These are phyloP conservation scores for Tragulus kanchil DNA, from an alignment of 2,113 vertebrate species.

Conservation along the genomic window DNA sequence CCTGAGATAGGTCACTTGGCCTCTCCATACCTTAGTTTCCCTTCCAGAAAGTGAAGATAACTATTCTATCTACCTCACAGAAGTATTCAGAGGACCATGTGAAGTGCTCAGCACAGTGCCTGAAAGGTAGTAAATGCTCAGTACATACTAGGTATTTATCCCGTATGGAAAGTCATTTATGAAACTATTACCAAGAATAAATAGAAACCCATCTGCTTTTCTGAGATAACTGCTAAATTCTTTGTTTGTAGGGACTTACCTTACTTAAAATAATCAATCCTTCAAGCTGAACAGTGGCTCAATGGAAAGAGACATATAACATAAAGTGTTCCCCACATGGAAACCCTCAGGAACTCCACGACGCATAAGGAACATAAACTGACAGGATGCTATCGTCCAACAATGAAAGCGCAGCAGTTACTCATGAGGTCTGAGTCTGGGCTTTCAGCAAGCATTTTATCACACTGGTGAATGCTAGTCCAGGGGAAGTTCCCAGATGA, in stretches of 20 bases:
- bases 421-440: neutral
- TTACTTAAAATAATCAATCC: conserved; percentile 14
- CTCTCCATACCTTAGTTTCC: neutral
- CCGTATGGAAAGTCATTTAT: neutral
- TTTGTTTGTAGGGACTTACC: neutral
- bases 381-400: neutral
- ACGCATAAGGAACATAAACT: neutral
- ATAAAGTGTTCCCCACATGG: neutral
- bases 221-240: neutral
- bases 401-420: neutral
- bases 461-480: neutral
- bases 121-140: neutral
- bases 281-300: neutral
- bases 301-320: neutral
- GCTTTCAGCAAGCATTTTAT: neutral
- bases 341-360: neutral
- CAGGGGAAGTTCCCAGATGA: neutral
- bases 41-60: neutral
- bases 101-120: neutral
- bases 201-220: neutral
- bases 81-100: neutral
- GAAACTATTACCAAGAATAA: neutral
- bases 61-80: neutral
- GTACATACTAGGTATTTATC: neutral
- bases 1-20: neutral